Conservation (phyloP, 2,888 invertebrate species). For the Philopedon plagiatum region DNA sequence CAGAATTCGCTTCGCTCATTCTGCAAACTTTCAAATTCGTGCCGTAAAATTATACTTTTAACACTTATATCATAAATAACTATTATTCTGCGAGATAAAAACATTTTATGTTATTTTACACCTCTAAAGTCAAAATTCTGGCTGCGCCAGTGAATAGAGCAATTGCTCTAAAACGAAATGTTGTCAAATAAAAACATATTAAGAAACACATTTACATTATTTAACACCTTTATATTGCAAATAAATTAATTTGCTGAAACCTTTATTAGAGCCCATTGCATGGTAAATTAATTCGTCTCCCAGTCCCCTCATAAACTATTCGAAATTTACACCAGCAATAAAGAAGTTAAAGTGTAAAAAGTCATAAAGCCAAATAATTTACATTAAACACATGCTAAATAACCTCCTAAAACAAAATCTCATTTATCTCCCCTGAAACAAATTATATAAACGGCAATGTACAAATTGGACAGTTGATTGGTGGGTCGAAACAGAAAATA, state of each 20-base stretch:
- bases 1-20: no score
- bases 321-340: conserved; percentile 60
- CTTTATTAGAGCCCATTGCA: conserved; percentile 25
- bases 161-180: not conserved
- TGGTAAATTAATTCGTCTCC: conserved; percentile 41
- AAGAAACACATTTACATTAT: conserved; percentile 28
- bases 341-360: conserved; percentile 59
- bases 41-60: no score
- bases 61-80: no score
- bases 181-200: not conserved
- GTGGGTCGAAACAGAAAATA: conserved; percentile 58
- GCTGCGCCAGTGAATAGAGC: no score
- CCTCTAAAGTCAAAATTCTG: no score
- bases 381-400: conserved; percentile 69
- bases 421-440: conserved; percentile 68
- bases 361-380: conserved; percentile 67
- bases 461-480: conserved; percentile 65
- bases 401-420: conserved; percentile 68
- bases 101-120: no score
- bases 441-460: conserved; percentile 64
- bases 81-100: no score
- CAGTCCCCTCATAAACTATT: conserved; percentile 59
- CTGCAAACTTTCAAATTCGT: no score
- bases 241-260: conserved; percentile 48
- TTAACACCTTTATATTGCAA: conserved; percentile 31